phyloP scores from a whole-genome alignment of 2,113 vertebrate species.

The Monarcha castaneiventris region DNA sequence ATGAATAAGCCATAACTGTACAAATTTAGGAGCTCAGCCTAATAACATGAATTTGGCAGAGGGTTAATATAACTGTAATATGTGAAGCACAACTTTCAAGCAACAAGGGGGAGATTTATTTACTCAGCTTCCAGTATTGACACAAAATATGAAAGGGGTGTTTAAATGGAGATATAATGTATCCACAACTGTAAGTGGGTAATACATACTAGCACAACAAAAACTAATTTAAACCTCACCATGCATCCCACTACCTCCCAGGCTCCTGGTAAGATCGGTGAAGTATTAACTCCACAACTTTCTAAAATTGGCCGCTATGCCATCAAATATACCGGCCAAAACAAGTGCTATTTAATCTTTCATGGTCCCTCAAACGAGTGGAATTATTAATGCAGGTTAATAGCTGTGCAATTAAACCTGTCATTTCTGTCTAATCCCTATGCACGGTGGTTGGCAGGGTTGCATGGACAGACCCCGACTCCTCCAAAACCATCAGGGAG shows the following conservation, averaged over 20 bases:
- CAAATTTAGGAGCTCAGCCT: neutral
- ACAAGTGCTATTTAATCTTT: neutral
- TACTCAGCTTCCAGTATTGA: neutral
- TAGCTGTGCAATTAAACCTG: neutral
- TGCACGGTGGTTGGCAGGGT: neutral
- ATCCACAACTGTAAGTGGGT: neutral
- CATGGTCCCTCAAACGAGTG: neutral
- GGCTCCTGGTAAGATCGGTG: neutral
- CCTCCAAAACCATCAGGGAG: neutral
- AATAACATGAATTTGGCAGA: neutral
- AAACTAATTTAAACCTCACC: neutral
- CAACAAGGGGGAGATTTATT: neutral
- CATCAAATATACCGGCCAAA: neutral
- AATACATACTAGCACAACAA: neutral
- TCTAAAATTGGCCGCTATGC: neutral
- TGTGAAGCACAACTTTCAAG: neutral
- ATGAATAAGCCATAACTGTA: neutral
- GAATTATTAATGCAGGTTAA: too few relatives aligned
- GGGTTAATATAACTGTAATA: neutral
- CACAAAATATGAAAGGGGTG: neutral
- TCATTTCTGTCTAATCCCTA: neutral
- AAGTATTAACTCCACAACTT: neutral
- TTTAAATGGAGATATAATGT: neutral
- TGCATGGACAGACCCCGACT: neutral
- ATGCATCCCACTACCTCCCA: neutral